Conservation (phyloP, 2,888 invertebrate genomes). For the Meiosimyza decipiens region DNA sequence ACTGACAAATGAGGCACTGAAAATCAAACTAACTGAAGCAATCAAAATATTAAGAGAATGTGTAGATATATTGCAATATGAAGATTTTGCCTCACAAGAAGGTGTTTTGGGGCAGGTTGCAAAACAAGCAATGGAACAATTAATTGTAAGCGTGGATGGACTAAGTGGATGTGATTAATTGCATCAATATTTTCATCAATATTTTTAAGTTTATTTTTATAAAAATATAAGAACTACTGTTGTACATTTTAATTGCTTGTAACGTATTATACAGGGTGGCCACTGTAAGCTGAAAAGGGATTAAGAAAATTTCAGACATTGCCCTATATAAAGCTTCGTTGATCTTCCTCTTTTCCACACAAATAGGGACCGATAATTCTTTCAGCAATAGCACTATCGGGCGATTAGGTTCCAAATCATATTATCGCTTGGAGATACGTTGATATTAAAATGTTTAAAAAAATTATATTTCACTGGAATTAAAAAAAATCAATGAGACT, state of each 20-base stretch:
- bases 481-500: too few species aligned
- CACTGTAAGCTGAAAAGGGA: too few species aligned
- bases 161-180: slow-evolving; percentile 47
- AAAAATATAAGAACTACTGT: background rate
- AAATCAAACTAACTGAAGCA: slow-evolving; percentile 74
- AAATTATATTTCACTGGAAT: too few species aligned
- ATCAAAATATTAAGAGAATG: slow-evolving; percentile 74
- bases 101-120: slow-evolving; percentile 61
- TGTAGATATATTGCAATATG: slow-evolving; percentile 74
- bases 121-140: slow-evolving; percentile 57
- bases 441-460: too few species aligned
- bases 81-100: slow-evolving; percentile 69
- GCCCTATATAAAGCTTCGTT: too few species aligned
- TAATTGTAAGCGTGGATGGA: slow-evolving; percentile 61
- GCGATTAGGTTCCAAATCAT: too few species aligned
- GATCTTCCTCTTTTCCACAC: too few species aligned
- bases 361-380: too few species aligned
- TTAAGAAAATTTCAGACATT: too few species aligned
- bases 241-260: background rate
- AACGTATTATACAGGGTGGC: background rate
- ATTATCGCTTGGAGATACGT: too few species aligned
- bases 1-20: slow-evolving; percentile 72
- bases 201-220: background rate
- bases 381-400: too few species aligned
- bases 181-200: too few species aligned